Base-by-base conservation (phyloP, 1,140 invertebrate species). In the Drosophila subpulchrella region DNA sequence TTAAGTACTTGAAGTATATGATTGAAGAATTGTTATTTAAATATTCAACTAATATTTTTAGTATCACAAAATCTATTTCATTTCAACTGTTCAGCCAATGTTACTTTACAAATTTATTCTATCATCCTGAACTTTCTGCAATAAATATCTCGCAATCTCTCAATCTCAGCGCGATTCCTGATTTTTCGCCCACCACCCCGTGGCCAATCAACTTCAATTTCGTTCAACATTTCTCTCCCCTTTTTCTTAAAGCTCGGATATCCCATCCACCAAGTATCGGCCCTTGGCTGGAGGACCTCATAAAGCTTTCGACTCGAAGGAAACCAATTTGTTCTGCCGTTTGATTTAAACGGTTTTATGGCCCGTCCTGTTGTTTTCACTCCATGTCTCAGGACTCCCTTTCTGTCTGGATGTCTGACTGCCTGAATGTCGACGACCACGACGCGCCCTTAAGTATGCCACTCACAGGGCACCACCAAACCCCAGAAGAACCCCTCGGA, bases 341-440 rank as follows among this genome's bases (percentile, higher is more conserved):
- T 90, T 89, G 84, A 89, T 89, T 89, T 89, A 89, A 89, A 89
- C 84, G 84, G 77, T 89, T 89, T 89, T 89, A 89, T 89, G 85
- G 84, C 51, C 84, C 77, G 77, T 72, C 85, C 80, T 84, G 85
- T 89, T 88, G 84, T 88, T 88, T 89, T 88, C 80, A 89, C 74
- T 88, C 78, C 61, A 75, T 67, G 44, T 58, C 58, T 58, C 53
- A 39, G 47, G 32, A 56, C 67, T 63, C 51, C 56, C 51, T 46
- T 34, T 61, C 32, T 38, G 53, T 54, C 42, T 60, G 48, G 27
- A 38, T 42, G 53, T 54, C 56, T 65, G 36, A 20, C 20, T 20
- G 20, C 67, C 54, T 63, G 61, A 61, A 63, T 63, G 59, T 65
- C 63, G 67, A 71, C 67, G 67, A 71, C 67, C 67, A 71, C 73